Base-by-base conservation (phyloP, 2,113 vertebrate species). In the Rhabdomys dilectus region DNA sequence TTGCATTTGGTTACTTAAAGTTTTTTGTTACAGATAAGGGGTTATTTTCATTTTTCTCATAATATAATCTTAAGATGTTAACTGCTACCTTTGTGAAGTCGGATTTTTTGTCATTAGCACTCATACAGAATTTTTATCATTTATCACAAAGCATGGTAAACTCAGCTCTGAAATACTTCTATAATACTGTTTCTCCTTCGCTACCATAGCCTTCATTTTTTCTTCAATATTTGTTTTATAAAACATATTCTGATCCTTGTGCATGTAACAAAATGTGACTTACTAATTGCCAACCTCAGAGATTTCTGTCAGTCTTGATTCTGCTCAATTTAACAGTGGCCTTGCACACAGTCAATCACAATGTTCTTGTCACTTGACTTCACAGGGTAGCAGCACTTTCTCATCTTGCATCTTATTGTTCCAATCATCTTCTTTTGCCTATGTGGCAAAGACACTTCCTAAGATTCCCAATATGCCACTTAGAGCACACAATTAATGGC, bases 281-380 rank as follows among this genome's bases (percentile, higher is more conserved):
- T 77, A 26, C 5, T 84, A 68, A 92, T 77, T 95, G 70, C 66
- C 45, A 94, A 56, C 26, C 60, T 42, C 56, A 56, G 89, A 96
- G 93, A 89, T 90, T 82, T 53, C 96, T 97, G 88, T 93, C 97
- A 95, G 24, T 97, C 96, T 96, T 96, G 45, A 96, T 96, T 95
- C 75, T 88, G 60, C 80, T 97, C 95, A 97, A 78, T 98, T 96
- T 97, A 96, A 39, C 24, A 84, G 73, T 94, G 85, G 45, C 53
- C 91, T 97, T 89, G 93, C 88, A 85, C 86, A 86, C 80, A 91
- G 72, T 96, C 89, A 93, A 26, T 98, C 94, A 92, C 89, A 93
- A 60, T 62, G 60, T 94, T 87, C 78, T 94, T 94, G 93, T 91
- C 84, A 86, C 34, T 53, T 87, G 87, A 31, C 96, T 48, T 26